Percentiles rank a stretch among this genome's conserved stretches.
Evolutionary conservation across 2,113 vertebrate genomes (phyloP).

Genomic region (Ptychochromis oligacanthus): DNA sequence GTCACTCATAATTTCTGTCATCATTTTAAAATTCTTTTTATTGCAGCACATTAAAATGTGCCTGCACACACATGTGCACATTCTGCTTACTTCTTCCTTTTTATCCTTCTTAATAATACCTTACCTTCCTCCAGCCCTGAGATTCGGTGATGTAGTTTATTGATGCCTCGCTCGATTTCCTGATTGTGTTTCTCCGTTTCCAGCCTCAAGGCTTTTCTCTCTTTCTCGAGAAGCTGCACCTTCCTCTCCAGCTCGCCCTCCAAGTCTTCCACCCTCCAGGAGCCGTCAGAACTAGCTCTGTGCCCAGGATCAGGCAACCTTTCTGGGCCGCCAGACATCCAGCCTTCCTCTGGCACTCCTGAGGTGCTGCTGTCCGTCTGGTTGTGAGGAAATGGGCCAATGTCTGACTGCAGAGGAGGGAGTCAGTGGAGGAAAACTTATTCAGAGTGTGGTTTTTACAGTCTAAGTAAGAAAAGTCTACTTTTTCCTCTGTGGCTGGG

Average conservation of each 20-base stretch:
- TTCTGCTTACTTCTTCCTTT: not conserved
- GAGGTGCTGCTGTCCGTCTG: slow-evolving; percentile 57
- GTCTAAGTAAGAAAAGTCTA: not conserved
- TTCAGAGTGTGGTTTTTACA: slow-evolving; percentile 9
- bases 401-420: slow-evolving; percentile 73
- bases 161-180: slow-evolving; percentile 87
- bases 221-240: slow-evolving; percentile 90
- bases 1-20: not conserved
- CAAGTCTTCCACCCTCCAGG: slow-evolving; percentile 88
- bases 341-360: slow-evolving; percentile 35
- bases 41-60: not conserved
- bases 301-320: slow-evolving; percentile 37
- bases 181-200: slow-evolving; percentile 85
- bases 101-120: slow-evolving; percentile 9
- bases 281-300: slow-evolving; percentile 54
- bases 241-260: slow-evolving; percentile 92
- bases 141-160: slow-evolving; percentile 86
- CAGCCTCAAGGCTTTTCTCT: slow-evolving; percentile 82
- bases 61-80: not conserved
- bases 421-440: not conserved
- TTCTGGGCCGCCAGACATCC: slow-evolving; percentile 29
- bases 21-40: not conserved
- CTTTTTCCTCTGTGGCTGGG: not conserved
- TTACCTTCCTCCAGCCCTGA: slow-evolving; percentile 89
- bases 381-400: slow-evolving; percentile 75